These are phyloP conservation scores for Linnaemya vulpina DNA, from an alignment of 2,888 invertebrate genomes.

Conservation along the genomic window DNA sequence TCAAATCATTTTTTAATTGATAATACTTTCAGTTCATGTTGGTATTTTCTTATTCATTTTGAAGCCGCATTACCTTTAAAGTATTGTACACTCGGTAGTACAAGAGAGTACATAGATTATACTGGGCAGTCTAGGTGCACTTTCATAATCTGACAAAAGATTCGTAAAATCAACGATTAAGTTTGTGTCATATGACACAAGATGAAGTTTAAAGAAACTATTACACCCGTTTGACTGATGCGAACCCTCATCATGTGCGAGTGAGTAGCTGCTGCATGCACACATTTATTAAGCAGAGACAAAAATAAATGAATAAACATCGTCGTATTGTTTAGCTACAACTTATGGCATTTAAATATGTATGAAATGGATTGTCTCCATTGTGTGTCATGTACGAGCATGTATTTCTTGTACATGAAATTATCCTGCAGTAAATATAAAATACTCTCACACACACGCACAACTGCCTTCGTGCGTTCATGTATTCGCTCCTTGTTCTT, in stretches of 20 bases:
- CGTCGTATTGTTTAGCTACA: constrained; percentile 46
- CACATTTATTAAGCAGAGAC: background rate
- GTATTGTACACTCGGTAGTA: no score
- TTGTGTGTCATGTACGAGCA: constrained; percentile 20
- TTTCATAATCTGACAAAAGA: no score
- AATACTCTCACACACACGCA: background rate
- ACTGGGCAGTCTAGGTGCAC: no score
- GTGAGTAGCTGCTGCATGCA: background rate
- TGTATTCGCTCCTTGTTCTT: constrained; percentile 35
- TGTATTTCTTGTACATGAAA: background rate
- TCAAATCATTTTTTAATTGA: no score
- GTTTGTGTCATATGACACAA: no score
- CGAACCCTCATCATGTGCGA: background rate
- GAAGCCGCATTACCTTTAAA: no score
- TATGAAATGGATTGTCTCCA: constrained; percentile 44
- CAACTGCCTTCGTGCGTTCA: constrained; percentile 9
- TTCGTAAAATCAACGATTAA: no score
- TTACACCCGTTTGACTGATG: background rate
- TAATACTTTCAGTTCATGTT: no score
- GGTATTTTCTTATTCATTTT: no score
- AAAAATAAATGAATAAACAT: constrained; percentile 47
- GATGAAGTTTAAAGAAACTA: background rate
- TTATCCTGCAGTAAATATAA: constrained; percentile 23
- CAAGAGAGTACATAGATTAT: no score
- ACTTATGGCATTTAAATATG: constrained; percentile 62